These are phyloP conservation scores for Furnarius figulus DNA, from an alignment of 2,113 vertebrate species.

Conservation along the genomic window DNA sequence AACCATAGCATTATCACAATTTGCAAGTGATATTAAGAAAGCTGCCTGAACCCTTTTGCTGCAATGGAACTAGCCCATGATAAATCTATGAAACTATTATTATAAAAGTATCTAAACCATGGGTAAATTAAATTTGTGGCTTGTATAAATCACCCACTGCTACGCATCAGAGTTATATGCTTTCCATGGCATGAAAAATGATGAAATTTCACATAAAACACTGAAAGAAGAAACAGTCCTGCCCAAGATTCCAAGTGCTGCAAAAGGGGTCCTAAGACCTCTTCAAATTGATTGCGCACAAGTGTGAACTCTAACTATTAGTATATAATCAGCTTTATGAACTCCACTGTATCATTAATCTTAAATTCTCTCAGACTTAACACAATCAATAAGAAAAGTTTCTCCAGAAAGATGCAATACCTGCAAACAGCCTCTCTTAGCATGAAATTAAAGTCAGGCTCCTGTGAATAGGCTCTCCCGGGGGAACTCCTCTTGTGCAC, in stretches of 20 bases:
- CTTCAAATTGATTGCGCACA: slow-evolving; percentile 20
- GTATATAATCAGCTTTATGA: slow-evolving; percentile 11
- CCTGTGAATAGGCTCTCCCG: background rate
- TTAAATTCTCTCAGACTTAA: slow-evolving; percentile 43
- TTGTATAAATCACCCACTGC: slow-evolving; percentile 53
- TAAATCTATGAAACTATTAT: slow-evolving; percentile 42
- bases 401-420: slow-evolving; percentile 61
- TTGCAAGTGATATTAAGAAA: slow-evolving; percentile 57
- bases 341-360: background rate
- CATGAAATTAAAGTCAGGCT: slow-evolving; percentile 54
- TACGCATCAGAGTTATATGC: background rate
- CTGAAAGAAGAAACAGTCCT: background rate
- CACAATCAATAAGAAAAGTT: background rate
- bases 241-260: background rate
- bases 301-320: background rate
- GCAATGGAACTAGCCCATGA: slow-evolving; percentile 15
- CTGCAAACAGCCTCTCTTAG: slow-evolving; percentile 73
- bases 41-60: slow-evolving; percentile 10
- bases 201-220: slow-evolving; percentile 6
- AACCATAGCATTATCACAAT: slow-evolving; percentile 18
- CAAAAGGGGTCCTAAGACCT: background rate
- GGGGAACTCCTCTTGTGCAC: slow-evolving; percentile 25
- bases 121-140: slow-evolving; percentile 48
- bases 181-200: background rate
- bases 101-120: slow-evolving; percentile 39